Conservation (phyloP, 1,140 invertebrate genomes). For the Zaprionus camerounensis region DNA sequence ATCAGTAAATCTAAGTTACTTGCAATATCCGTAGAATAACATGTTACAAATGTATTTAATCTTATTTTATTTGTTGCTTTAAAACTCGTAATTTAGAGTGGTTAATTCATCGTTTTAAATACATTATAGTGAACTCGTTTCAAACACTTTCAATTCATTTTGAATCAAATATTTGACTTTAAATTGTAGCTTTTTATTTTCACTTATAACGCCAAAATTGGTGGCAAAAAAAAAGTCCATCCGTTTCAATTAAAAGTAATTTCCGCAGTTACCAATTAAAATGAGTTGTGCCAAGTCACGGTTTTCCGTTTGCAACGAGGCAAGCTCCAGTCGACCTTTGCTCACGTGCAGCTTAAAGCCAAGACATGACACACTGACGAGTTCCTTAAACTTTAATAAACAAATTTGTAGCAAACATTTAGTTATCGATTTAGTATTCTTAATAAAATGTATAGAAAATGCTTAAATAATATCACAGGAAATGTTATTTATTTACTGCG, state of each 20-base stretch:
- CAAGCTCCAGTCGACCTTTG: neutral
- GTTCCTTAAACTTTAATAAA: neutral
- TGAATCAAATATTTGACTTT: neutral
- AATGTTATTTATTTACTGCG: too few relatives aligned
- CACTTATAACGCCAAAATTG: neutral
- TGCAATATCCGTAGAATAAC: too few relatives aligned
- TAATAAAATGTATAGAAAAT: too few relatives aligned
- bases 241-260: conserved; percentile 3
- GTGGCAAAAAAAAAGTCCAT: neutral
- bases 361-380: neutral
- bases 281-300: neutral
- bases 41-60: too few relatives aligned
- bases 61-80: too few relatives aligned
- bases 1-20: too few relatives aligned
- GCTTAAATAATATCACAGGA: too few relatives aligned
- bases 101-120: neutral
- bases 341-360: too few relatives aligned
- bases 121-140: neutral
- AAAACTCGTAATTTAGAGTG: neutral
- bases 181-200: neutral
- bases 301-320: neutral
- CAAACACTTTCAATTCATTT: neutral
- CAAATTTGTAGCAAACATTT: too few relatives aligned
- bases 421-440: too few relatives aligned
- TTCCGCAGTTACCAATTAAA: conserved; percentile 6